phyloP scores from a whole-genome alignment of 2,113 vertebrate genomes.

The Albula glossodonta region DNA sequence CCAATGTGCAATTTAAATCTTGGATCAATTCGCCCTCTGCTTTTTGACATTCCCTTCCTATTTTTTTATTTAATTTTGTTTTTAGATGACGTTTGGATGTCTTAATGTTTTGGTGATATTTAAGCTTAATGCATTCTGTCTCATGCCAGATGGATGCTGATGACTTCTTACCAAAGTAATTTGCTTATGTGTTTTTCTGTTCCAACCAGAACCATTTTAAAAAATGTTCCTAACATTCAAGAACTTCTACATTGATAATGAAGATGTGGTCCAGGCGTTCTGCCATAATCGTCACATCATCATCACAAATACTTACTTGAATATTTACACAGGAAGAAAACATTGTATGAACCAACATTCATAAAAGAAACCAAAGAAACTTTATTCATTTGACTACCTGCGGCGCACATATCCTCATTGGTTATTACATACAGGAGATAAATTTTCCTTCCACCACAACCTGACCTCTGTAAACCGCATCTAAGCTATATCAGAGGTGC shows the following conservation, averaged over 20 bases:
- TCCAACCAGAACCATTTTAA: neutral
- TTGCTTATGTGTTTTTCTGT: neutral
- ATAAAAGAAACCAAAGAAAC: too few relatives aligned
- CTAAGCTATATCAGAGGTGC: too few relatives aligned
- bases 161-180: neutral
- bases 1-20: constrained; percentile 50
- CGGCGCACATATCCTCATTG: neutral
- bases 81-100: neutral
- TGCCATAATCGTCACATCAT: neutral
- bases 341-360: too few relatives aligned
- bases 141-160: neutral
- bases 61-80: neutral
- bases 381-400: neutral
- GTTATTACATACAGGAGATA: neutral
- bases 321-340: neutral
- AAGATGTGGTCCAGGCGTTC: neutral
- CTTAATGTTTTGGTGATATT: constrained; percentile 25
- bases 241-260: neutral
- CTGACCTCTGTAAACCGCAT: neutral
- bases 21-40: constrained; percentile 46
- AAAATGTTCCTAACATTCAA: neutral
- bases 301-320: neutral
- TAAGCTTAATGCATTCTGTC: constrained; percentile 20
- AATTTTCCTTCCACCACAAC: neutral
- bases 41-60: constrained; percentile 22